Conservation (phyloP, 2,888 invertebrate genomes). For the Ormyrus rosae region DNA sequence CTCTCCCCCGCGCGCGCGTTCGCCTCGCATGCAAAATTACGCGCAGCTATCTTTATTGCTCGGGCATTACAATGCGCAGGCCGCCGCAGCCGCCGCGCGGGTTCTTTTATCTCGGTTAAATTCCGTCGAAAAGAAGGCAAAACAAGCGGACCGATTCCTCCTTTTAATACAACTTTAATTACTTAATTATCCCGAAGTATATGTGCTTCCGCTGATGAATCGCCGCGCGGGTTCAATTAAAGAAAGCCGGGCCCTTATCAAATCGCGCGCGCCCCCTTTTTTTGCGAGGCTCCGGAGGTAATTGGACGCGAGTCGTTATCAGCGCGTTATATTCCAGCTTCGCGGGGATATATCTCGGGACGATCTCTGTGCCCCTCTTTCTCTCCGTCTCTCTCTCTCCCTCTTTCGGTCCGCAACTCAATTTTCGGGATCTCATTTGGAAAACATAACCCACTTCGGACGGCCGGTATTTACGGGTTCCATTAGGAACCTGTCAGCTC, state of each 20-base stretch:
- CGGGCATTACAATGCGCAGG: neutral
- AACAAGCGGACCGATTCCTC: constrained; percentile 27
- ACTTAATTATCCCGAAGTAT: constrained; percentile 34
- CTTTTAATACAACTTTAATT: constrained; percentile 48
- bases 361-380: constrained; percentile 3
- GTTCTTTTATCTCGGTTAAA: constrained; percentile 6
- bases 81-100: neutral
- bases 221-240: constrained; percentile 38
- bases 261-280: neutral
- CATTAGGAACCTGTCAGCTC: constrained; percentile 75
- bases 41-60: constrained; percentile 28
- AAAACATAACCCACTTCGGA: constrained; percentile 74
- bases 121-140: neutral
- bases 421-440: constrained; percentile 75
- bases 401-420: constrained; percentile 62
- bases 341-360: constrained; percentile 25
- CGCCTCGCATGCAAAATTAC: constrained; percentile 26
- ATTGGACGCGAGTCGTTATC: constrained; percentile 40
- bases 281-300: constrained; percentile 9
- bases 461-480: constrained; percentile 73
- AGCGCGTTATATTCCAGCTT: neutral
- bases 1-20: neutral
- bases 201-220: constrained; percentile 36
- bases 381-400: too few species aligned
- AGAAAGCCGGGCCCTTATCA: constrained; percentile 16